Evolutionary conservation across 2,888 invertebrate species (phyloP), one percentile per base, ranked within the genome.

Genomic region (Dione juno): DNA sequence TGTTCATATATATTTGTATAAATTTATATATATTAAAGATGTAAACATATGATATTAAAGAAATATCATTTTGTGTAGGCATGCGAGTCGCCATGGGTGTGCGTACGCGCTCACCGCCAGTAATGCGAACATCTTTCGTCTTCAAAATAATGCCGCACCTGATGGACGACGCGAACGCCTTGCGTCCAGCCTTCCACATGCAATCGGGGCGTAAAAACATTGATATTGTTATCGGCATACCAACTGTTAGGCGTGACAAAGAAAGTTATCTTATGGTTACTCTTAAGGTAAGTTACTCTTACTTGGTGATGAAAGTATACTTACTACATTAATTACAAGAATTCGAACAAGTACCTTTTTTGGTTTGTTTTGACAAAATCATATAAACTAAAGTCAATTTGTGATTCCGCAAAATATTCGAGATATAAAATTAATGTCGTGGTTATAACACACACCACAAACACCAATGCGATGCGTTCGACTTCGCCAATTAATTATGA

Each of bases 111-210:
- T 86, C 88, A 61, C 77, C 89, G 9, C 87, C 87, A 9, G 83
- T 86, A 61, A 89, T 97, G 54, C 94, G 96, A 71, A 89, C 96
- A 70, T 97, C 98, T 1, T 96, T 97, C 74, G 95, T 97, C 71
- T 97, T 96, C 85, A 96, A 97, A 83, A 97, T 98, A 83, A 93
- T 98, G 78, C 98, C 98, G 1, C 98, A 98, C 87, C 94, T 98
- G 57, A 94, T 97, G 76, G 96, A 96, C 75, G 96, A 97, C 83
- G 96, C 96, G 0, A 93, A 95, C 74, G 97, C 97, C 79, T 89
- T 98, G 68, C 94, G 95, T 69, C 97, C 98, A 1, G 96, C 96
- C 11, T 96, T 96, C 85, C 94, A 96, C 78, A 93, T 97, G 85
- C 96, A 96, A 43, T 95, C 95, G 74, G 96, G 95, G 2, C 94